Evolutionary conservation across 2,113 vertebrate species (phyloP), one percentile per base, ranked within the genome.

Genomic region (Aphyosemion australe): DNA sequence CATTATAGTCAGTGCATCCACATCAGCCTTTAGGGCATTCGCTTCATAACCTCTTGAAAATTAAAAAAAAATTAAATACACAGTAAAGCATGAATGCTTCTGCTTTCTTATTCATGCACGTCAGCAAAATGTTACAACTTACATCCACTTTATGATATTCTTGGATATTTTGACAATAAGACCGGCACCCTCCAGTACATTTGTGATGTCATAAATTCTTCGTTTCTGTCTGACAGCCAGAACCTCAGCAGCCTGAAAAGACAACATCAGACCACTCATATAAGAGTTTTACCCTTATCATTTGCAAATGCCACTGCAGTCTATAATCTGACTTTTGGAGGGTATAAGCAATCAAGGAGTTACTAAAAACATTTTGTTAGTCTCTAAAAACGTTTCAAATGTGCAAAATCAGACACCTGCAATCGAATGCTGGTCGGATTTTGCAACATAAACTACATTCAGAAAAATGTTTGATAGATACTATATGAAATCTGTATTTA

Each of bases 131-230:
- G 20, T 34, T 52, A 37, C 60, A 41, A 94, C 96, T 93, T 90
- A 99, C 97, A 94, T 96, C 97, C 96, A 98, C 89, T 96, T 96
- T 54, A 99, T 94, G 59, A 92, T 93, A 88, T 94, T 95, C 88
- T 96, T 98, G 21, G 97, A 97, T 51, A 95, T 95, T 90, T 98
- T 98, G 84, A 93, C 93, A 0, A 98, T 97, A 76, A 98, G 77
- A 18, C 97, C 97, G 0, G 97, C 93, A 45, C 97, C 97, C 82
- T 98, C 95, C 80, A 99, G 86, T 16, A 99, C 97, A 54, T 97
- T 99, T 0, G 96, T 99, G 88, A 99, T 98, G 88, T 98, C 97
- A 1, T 99, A 98, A 84, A 99, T 96, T 18, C 96, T 92, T 47
- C 97, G 91, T 77, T 97, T 99, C 84, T 96, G 94, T 65, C 92